Base-by-base conservation (phyloP, 2,113 vertebrate genomes). In the Anoplopoma fimbria region DNA sequence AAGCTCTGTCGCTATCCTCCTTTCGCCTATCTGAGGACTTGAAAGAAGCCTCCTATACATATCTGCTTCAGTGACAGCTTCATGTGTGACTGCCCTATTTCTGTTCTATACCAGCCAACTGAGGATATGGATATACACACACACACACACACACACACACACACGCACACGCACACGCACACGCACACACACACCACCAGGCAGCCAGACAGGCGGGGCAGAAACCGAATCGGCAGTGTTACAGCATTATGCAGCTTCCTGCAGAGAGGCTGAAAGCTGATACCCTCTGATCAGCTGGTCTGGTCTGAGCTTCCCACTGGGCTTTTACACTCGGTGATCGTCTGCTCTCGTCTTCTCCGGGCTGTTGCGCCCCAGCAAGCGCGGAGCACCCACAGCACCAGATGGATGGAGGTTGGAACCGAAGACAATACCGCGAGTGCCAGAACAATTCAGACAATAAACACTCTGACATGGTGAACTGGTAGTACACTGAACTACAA, bases 181-280 rank as follows among this genome's bases (percentile, higher is more conserved):
- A 25, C 33, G 40, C 58, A 23, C 68, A 17, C 51, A 31, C 14
- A 53, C 27, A 40, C 65, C 76, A 25, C 6, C 3, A 55, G 31
- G 36, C 67, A 78, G 81, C 29, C 87, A 87, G 82, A 77, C 75
- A 63, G 69, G 70, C 69, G 10, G 49, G 10, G 49, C 72, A 80
- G 79, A 73, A 80, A 78, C 69, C 21, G 63, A 86, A 81, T 75
- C 82, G 17, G 76, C 68, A 51, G 76, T 74, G 77, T 81, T 83
- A 78, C 75, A 88, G 77, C 65, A 80, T 89, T 82, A 84, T 84
- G 65, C 73, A 63, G 82, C 78, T 84, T 88, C 89, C 90, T 83
- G 90, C 84, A 58, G 88, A 75, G 74, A 80, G 12, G 65, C 58
- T 82, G 80, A 87, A 88, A 90, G 73, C 77, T 69, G 76, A 89